Conservation (phyloP, 2,113 vertebrate genomes). For the Strix aluco region DNA sequence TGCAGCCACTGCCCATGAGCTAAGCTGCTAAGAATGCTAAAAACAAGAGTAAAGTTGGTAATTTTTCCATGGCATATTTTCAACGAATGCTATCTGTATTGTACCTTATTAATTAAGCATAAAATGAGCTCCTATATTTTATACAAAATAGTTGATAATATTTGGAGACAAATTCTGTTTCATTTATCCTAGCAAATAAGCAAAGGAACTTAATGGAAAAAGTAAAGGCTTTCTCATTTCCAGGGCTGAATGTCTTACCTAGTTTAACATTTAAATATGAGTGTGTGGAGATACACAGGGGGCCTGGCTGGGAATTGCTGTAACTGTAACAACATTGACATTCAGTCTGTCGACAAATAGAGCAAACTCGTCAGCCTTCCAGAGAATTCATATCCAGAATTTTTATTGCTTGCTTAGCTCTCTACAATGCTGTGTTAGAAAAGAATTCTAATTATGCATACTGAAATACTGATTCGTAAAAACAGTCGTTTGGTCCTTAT, state of each 20-base stretch:
- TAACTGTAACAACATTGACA: neutral
- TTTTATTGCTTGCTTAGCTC: neutral
- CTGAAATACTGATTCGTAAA: neutral
- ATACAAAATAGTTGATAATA: neutral
- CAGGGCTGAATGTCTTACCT: neutral
- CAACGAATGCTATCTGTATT: neutral
- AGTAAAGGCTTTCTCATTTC: neutral
- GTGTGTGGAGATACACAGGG: neutral
- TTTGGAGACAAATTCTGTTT: neutral
- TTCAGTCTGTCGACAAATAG: neutral
- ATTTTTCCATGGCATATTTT: neutral
- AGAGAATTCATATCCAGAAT: neutral
- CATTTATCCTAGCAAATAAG: neutral
- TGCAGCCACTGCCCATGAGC: fast-evolving
- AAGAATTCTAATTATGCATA: neutral
- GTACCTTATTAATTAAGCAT: neutral
- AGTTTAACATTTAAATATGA: neutral
- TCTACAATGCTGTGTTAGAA: neutral
- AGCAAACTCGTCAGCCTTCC: neutral
- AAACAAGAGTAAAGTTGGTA: neutral
- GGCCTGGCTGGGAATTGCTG: neutral
- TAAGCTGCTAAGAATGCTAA: neutral
- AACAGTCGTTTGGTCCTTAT: neutral
- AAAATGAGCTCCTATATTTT: neutral
- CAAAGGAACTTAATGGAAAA: neutral